These are phyloP conservation scores for Bos indicus DNA, from an alignment of 2,113 vertebrate genomes.

Conservation along the genomic window DNA sequence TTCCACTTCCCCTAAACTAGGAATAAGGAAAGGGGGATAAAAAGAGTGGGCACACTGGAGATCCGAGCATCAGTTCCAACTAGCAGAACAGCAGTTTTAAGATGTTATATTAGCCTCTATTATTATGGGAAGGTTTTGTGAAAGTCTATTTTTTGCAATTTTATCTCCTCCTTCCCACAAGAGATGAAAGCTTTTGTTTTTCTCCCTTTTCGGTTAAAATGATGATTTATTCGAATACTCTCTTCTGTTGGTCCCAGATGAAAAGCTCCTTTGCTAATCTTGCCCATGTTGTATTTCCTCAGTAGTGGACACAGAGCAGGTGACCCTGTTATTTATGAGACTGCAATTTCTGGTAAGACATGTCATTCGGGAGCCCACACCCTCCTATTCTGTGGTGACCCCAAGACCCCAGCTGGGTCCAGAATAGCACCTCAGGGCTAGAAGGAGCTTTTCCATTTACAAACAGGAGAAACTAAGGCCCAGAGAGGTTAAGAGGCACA, in stretches of 20 bases:
- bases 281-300: background rate
- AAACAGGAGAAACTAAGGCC: background rate
- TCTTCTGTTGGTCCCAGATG: background rate
- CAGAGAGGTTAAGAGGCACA: background rate
- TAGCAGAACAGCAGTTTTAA: background rate
- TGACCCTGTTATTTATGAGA: background rate
- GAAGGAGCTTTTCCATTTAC: background rate
- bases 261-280: background rate
- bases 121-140: background rate
- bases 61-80: background rate
- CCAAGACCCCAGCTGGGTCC: background rate
- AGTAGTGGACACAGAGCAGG: background rate
- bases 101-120: background rate
- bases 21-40: background rate
- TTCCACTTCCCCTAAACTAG: background rate
- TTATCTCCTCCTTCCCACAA: background rate
- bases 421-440: background rate
- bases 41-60: background rate
- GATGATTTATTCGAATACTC: background rate
- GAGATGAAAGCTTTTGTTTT: slow-evolving; percentile 8
- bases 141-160: background rate
- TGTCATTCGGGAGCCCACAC: background rate
- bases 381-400: background rate
- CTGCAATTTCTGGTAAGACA: background rate
- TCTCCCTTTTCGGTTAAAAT: background rate